Conservation (phyloP, 2,113 vertebrate species). For the Pholis gunnellus region DNA sequence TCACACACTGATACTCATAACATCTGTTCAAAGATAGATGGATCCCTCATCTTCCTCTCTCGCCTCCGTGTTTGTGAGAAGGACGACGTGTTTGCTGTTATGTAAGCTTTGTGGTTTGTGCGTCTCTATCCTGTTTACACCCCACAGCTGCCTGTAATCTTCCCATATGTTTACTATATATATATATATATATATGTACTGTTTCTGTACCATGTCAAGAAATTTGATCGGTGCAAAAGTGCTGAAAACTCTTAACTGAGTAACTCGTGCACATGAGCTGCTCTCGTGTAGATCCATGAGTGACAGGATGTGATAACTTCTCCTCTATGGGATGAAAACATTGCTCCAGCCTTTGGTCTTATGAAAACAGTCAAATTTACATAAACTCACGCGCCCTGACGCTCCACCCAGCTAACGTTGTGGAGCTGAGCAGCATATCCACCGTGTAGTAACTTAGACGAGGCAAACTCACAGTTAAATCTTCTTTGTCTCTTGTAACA, state of each 20-base stretch:
- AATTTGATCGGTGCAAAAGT: not conserved
- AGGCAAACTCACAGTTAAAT: not conserved
- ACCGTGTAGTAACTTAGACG: not conserved
- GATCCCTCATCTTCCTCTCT: slow-evolving; percentile 33
- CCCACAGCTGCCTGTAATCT: slow-evolving; percentile 36
- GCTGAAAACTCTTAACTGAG: not conserved
- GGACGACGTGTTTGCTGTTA: slow-evolving; percentile 32
- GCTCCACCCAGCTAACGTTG: too few species aligned
- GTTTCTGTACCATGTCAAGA: not conserved
- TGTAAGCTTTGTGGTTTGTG: slow-evolving; percentile 27
- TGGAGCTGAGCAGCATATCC: not conserved
- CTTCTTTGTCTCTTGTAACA: not conserved
- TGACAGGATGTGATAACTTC: not conserved
- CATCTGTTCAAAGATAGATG: slow-evolving; percentile 63
- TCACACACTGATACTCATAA: slow-evolving; percentile 56
- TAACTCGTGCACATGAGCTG: not conserved
- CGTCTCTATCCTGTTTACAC: slow-evolving; percentile 33
- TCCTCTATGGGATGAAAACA: not conserved
- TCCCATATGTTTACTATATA: slow-evolving; percentile 5
- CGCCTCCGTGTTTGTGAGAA: slow-evolving; percentile 32
- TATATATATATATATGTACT: not conserved
- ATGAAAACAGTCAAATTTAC: slow-evolving; percentile 12
- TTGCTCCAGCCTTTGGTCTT: not conserved
- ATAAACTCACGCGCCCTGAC: not conserved
- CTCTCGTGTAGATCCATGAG: not conserved